Evolutionary conservation across 2,888 invertebrate genomes (phyloP).

Genomic region (Tetranychus piercei): DNA sequence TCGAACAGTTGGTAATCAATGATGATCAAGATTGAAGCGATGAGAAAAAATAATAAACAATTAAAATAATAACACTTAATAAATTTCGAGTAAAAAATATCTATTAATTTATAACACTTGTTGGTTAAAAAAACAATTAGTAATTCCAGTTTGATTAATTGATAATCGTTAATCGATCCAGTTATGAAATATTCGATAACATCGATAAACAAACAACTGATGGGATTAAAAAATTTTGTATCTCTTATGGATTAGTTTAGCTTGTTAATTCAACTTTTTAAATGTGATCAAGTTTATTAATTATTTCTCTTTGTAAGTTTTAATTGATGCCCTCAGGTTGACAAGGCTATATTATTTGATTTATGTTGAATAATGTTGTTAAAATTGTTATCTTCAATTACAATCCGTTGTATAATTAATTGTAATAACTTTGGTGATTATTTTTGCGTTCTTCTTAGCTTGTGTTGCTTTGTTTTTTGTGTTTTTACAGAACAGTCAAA

Average conservation of each 20-base stretch:
- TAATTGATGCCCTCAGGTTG: neutral
- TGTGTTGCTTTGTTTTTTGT: neutral
- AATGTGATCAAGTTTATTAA: neutral
- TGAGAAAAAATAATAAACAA: neutral
- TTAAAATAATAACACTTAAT: no score
- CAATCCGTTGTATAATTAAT: neutral
- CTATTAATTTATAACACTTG: no score
- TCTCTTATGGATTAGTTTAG: neutral
- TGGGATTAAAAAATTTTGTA: neutral
- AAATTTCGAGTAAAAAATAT: no score
- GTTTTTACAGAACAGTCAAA: neutral
- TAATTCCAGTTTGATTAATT: neutral
- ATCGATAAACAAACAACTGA: neutral
- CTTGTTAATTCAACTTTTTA: neutral
- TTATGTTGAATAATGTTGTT: neutral
- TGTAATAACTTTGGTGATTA: neutral
- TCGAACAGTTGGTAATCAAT: neutral
- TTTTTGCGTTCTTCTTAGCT: neutral
- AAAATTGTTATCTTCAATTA: neutral
- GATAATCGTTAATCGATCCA: neutral
- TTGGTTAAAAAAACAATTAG: no score
- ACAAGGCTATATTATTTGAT: neutral
- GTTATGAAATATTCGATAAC: neutral
- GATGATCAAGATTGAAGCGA: constrained; percentile 3
- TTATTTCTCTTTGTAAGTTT: neutral